Conservation (phyloP, 23 tunicate species). For the Diplosoma virens region DNA sequence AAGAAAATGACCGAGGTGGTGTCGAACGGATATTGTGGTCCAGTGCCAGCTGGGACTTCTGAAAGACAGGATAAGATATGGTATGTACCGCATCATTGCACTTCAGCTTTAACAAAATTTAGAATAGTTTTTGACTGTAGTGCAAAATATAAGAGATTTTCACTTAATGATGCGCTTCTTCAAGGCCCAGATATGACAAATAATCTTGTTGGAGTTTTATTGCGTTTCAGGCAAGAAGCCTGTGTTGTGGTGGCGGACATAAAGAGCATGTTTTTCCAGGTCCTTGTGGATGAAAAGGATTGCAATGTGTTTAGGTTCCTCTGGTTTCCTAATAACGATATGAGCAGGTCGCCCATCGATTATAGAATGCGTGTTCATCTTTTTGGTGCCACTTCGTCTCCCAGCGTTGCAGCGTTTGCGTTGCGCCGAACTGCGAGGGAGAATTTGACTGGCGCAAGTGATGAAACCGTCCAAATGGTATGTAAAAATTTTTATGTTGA, state of each 20-base stretch:
- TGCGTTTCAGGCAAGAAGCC: not conserved
- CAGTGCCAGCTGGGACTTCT: not conserved
- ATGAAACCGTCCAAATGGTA: conserved; percentile 8
- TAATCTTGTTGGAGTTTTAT: not conserved
- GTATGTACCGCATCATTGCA: conserved; percentile 17
- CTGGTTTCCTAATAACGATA: too few species aligned
- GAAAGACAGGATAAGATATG: not conserved
- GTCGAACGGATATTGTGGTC: not conserved
- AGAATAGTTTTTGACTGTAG: conserved; percentile 21
- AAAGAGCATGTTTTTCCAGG: conserved; percentile 29
- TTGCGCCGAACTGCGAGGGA: conserved; percentile 25
- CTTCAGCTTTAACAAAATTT: not conserved
- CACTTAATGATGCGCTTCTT: not conserved
- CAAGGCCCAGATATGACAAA: not conserved
- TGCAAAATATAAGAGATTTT: not conserved
- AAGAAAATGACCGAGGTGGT: not conserved
- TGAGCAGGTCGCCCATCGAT: not conserved
- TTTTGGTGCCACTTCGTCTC: conserved; percentile 56
- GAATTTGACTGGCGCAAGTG: not conserved
- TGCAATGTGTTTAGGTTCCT: too few species aligned
- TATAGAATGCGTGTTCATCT: conserved; percentile 27
- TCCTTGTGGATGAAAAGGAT: conserved; percentile 11
- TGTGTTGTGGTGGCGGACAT: not conserved
- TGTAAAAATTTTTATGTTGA: conserved; percentile 39
- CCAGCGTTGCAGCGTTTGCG: conserved; percentile 25